phyloP scores from a whole-genome alignment of 1,140 invertebrate genomes.

The Monochamus saltuarius region DNA sequence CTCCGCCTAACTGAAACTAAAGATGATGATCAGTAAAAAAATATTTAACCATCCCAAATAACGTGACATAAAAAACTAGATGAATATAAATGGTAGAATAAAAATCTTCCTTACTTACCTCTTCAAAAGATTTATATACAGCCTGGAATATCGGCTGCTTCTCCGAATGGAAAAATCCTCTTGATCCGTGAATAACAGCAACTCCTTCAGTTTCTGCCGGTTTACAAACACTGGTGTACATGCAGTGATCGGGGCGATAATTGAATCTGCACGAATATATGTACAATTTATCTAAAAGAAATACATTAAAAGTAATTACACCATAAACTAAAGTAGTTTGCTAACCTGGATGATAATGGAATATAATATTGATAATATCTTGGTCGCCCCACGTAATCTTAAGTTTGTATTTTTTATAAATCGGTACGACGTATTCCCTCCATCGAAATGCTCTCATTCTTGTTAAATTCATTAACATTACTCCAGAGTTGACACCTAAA shows the following conservation, averaged over 20 bases:
- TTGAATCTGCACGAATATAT: constrained; percentile 87
- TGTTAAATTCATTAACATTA: constrained; percentile 96
- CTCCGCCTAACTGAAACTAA: constrained; percentile 56
- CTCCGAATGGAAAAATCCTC: constrained; percentile 77
- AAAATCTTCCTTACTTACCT: constrained; percentile 50
- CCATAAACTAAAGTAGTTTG: background rate
- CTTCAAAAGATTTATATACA: constrained; percentile 70
- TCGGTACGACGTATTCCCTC: constrained; percentile 78
- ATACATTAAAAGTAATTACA: no score
- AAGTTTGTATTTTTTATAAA: constrained; percentile 81
- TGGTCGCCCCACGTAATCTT: constrained; percentile 97
- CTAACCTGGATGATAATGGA: constrained; percentile 81
- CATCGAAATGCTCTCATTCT: constrained; percentile 84
- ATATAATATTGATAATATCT: constrained; percentile 95
- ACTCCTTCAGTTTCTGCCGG: constrained; percentile 76
- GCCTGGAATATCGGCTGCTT: constrained; percentile 86
- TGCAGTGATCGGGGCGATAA: constrained; percentile 92
- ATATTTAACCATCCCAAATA: no score
- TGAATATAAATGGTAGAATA: background rate
- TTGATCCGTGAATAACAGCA: constrained; percentile 84
- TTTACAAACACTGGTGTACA: constrained; percentile 86
- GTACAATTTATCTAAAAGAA: constrained; percentile 69
- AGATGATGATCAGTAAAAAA: constrained; percentile 26
- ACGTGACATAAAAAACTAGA: no score
- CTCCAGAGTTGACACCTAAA: constrained; percentile 89